These are phyloP conservation scores for Poecilia velifera DNA, from an alignment of 2,797 vertebrate species.

Conservation along the genomic window DNA sequence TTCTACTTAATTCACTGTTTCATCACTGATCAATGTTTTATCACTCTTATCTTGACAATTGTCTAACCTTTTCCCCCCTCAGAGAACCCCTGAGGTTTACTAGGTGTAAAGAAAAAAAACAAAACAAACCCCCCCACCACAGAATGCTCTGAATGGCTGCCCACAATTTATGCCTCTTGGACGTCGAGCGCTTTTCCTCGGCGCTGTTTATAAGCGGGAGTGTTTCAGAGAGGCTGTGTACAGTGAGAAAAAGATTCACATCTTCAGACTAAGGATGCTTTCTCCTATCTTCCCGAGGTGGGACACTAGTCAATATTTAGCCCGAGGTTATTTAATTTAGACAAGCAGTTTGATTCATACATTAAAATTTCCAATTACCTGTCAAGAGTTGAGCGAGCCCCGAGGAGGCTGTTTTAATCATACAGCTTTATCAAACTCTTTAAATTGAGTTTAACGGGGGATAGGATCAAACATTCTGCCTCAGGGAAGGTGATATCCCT, in stretches of 20 bases:
- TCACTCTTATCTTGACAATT: conserved; percentile 70
- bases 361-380: conserved; percentile 82
- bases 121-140: neutral
- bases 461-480: conserved; percentile 73
- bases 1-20: conserved; percentile 69
- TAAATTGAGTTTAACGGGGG: conserved; percentile 76
- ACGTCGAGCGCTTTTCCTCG: conserved; percentile 44
- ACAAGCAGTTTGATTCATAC: conserved; percentile 77
- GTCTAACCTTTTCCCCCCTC: conserved; percentile 53
- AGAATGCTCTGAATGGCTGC: conserved; percentile 62
- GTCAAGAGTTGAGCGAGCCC: conserved; percentile 77
- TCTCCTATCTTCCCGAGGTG: conserved; percentile 62
- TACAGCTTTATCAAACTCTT: conserved; percentile 76
- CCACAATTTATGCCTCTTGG: conserved; percentile 67
- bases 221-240: conserved; percentile 58
- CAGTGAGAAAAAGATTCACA: conserved; percentile 63
- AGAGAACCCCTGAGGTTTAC: conserved; percentile 60
- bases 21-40: conserved; percentile 75
- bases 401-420: conserved; percentile 78
- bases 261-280: conserved; percentile 67
- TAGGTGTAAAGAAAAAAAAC: conserved; percentile 29
- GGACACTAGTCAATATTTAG: conserved; percentile 79
- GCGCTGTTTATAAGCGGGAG: conserved; percentile 65
- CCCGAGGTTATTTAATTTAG: conserved; percentile 77
- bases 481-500: conserved; percentile 72